Evolutionary conservation across 1,140 invertebrate genomes (phyloP).

Genomic region (Zaprionus africanus): DNA sequence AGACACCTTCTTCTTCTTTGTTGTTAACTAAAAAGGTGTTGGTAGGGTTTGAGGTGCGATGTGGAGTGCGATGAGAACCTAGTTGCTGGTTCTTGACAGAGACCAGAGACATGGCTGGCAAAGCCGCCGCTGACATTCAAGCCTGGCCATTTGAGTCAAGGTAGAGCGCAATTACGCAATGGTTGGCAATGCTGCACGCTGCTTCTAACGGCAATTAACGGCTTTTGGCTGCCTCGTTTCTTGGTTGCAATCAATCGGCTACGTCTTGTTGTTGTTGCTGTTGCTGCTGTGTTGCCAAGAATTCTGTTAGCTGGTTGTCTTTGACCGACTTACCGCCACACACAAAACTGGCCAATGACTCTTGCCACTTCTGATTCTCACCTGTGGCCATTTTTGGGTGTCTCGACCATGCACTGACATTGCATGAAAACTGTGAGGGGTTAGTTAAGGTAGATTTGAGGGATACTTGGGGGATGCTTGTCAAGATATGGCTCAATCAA

Average conservation of each 20-base stretch:
- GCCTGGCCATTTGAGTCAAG: constrained; percentile 48
- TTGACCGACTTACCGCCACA: constrained; percentile 66
- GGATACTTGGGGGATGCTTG: neutral
- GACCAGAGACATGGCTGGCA: constrained; percentile 43
- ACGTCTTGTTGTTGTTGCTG: constrained; percentile 29
- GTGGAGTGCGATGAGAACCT: constrained; percentile 4
- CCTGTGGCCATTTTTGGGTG: constrained; percentile 11
- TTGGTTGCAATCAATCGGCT: constrained; percentile 53
- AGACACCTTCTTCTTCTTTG: too few species aligned
- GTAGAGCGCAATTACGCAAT: constrained; percentile 29
- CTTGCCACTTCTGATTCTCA: constrained; percentile 12
- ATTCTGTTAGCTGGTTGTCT: constrained; percentile 73
- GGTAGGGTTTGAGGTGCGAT: too few species aligned
- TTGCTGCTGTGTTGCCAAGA: constrained; percentile 58
- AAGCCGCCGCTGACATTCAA: constrained; percentile 62
- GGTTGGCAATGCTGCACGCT: constrained; percentile 33
- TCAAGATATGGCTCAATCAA: neutral
- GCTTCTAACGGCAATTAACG: constrained; percentile 72
- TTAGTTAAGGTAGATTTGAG: neutral
- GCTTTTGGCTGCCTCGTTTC: constrained; percentile 19
- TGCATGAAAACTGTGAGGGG: neutral
- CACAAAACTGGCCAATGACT: constrained; percentile 33
- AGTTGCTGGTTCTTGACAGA: constrained; percentile 34
- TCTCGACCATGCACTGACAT: constrained; percentile 22
- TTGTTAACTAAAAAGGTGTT: too few species aligned